A percentile compares a stretch with the other conserved stretches of the same genome.
phyloP scores from a whole-genome alignment of 2,888 invertebrate genomes.

The Philonicus albiceps region DNA sequence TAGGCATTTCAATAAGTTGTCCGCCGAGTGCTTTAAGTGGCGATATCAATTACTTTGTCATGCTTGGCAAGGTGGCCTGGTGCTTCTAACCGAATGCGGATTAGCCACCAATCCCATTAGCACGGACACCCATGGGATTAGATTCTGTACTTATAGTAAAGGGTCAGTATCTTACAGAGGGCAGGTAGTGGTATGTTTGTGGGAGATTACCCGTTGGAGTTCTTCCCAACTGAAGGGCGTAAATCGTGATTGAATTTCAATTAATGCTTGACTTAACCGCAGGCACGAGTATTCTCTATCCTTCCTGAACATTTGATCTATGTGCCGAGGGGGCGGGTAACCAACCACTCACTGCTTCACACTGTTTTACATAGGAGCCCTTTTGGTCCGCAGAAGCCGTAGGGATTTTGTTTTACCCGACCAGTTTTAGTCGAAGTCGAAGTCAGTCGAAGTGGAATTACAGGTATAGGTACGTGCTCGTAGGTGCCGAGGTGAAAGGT shows the following conservation, averaged over 20 bases:
- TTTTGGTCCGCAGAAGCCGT: background rate
- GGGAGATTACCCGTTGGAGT: background rate
- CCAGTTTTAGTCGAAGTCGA: background rate
- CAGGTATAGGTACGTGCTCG: background rate
- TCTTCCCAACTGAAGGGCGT: background rate
- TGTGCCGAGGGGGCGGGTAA: background rate
- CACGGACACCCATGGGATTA: background rate
- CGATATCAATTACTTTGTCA: background rate
- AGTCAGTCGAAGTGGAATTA: background rate
- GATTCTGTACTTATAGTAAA: background rate
- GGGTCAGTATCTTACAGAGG: background rate
- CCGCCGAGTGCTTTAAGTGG: background rate
- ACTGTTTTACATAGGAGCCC: background rate
- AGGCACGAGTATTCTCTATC: background rate
- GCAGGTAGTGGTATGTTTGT: background rate
- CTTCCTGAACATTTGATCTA: background rate
- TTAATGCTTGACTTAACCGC: conserved; percentile 6
- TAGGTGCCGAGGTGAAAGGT: background rate
- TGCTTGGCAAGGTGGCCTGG: background rate
- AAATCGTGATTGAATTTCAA: conserved; percentile 29
- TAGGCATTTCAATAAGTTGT: background rate
- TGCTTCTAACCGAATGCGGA: background rate
- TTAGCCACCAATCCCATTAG: background rate
- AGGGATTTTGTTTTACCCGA: background rate
- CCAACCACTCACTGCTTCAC: background rate